A percentile compares a stretch with the other conserved stretches of the same genome.
These are phyloP conservation scores for Hyperoodon ampullatus DNA, from an alignment of 2,113 vertebrate species.

Conservation along the genomic window DNA sequence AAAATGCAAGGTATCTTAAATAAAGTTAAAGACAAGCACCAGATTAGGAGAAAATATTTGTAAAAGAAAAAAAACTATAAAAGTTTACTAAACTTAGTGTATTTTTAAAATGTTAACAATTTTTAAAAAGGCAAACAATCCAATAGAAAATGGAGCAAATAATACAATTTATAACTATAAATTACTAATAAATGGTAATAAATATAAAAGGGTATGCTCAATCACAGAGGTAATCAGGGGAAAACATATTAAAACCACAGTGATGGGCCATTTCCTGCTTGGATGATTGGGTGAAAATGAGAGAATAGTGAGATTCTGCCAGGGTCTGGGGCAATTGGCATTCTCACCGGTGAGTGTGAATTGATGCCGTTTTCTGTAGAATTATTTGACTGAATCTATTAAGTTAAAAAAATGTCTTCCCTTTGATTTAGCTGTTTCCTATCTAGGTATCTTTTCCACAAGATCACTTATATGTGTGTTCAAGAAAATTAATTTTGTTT, in stretches of 20 bases:
- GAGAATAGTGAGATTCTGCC: neutral
- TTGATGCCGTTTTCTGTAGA: neutral
- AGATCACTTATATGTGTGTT: neutral
- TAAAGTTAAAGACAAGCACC: neutral
- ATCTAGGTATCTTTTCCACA: neutral
- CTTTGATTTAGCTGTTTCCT: neutral
- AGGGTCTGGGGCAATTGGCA: neutral
- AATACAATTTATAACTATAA: neutral
- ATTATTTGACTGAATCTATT: neutral
- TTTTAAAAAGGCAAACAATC: neutral
- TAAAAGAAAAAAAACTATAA: neutral
- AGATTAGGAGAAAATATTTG: neutral
- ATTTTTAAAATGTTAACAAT: neutral
- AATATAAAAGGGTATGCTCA: neutral
- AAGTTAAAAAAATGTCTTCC: neutral
- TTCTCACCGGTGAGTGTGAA: neutral
- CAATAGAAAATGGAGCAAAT: neutral
- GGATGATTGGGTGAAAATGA: neutral
- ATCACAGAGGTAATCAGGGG: neutral
- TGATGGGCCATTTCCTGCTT: neutral
- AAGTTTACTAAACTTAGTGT: neutral
- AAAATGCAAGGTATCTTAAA: neutral
- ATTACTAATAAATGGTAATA: neutral
- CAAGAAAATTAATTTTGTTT: neutral
- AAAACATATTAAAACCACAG: neutral